phyloP scores from a whole-genome alignment of 2,113 vertebrate species.

The rat (Rattus norvegicus) region GRCr8 NC_086036.1:51003501-51004000 shows the following conservation, averaged over 20 bases:
- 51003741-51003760: not conserved
- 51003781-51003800: not conserved
- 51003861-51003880: not conserved
- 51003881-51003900: not conserved
- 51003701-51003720: conserved; percentile 29
- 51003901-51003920: not conserved
- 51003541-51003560: not conserved
- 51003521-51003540: not conserved
- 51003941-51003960: not conserved
- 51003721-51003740: not conserved
- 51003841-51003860: no score
- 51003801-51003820: not conserved
- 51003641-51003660: conserved; percentile 39
- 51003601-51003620: not conserved
- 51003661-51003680: conserved; percentile 1
- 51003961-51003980: not conserved
- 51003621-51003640: not conserved
- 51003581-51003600: conserved; percentile 14
- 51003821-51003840: not conserved
- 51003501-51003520: not conserved
- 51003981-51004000: not conserved
- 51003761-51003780: not conserved
- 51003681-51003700: not conserved
- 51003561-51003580: not conserved
- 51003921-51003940: not conserved